phyloP scores from a whole-genome alignment of 2,888 invertebrate species.

The Choristoneura rosaceana region DNA sequence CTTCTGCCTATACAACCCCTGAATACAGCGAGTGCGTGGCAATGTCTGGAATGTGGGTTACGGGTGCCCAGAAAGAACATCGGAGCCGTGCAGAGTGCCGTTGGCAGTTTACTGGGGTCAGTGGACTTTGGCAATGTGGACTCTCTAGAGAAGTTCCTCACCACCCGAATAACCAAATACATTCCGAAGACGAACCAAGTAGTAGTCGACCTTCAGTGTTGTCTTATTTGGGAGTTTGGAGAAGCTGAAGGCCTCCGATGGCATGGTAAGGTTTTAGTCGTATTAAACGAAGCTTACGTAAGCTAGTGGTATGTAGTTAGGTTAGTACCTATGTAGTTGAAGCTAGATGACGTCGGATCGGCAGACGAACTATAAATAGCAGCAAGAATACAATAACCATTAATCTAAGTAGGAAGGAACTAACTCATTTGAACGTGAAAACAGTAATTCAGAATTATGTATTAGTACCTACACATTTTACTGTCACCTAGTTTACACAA shows the following conservation, averaged over 20 bases:
- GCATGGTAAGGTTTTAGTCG: constrained; percentile 78
- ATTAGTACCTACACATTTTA: no score
- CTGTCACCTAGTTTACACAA: no score
- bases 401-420: neutral
- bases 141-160: constrained; percentile 85
- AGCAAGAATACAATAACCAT: neutral
- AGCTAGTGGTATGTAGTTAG: no score
- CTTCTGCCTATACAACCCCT: constrained; percentile 86
- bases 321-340: no score
- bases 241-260: constrained; percentile 83
- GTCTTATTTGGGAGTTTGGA: constrained; percentile 87
- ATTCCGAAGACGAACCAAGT: constrained; percentile 87
- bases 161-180: constrained; percentile 79
- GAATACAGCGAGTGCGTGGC: constrained; percentile 83
- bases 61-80: constrained; percentile 81
- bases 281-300: neutral
- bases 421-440: neutral
- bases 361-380: neutral
- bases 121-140: constrained; percentile 79
- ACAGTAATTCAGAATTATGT: neutral
- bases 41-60: constrained; percentile 83
- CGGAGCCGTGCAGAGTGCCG: constrained; percentile 75
- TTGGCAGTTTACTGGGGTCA: constrained; percentile 84
- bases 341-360: neutral
- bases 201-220: constrained; percentile 87